These are phyloP conservation scores for Furcifer pardalis DNA, from an alignment of 2,797 vertebrate species.

Conservation along the genomic window DNA sequence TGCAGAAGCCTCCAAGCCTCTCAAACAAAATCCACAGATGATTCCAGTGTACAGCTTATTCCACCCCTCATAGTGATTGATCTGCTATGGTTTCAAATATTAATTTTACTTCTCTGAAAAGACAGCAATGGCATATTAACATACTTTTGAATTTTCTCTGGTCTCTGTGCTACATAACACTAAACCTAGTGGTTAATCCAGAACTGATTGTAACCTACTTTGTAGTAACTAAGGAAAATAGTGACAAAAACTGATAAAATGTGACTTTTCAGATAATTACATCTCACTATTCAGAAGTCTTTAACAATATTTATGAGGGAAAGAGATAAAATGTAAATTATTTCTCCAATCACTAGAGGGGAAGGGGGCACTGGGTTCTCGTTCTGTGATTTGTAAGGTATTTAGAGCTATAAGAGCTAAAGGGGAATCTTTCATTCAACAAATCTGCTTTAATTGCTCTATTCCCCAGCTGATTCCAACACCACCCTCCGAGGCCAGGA, in stretches of 20 bases:
- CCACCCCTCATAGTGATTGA: not conserved
- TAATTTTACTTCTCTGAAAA: not conserved
- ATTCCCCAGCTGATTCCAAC: too few relatives aligned
- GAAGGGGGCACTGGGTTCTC: not conserved
- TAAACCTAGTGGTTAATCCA: not conserved
- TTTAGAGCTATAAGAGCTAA: not conserved
- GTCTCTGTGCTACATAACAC: not conserved
- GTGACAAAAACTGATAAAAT: not conserved
- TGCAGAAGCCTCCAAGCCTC: not conserved
- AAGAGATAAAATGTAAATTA: accelerated
- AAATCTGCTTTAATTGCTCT: not conserved
- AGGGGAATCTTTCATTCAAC: not conserved
- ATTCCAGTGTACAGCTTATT: not conserved
- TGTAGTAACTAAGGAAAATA: not conserved
- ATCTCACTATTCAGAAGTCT: accelerated
- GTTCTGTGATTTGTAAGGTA: not conserved
- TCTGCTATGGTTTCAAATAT: too few relatives aligned
- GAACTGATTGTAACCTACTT: not conserved
- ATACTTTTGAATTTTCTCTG: not conserved
- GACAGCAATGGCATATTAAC: too few relatives aligned
- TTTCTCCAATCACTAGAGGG: too few relatives aligned
- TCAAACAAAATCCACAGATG: not conserved
- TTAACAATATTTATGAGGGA: accelerated
- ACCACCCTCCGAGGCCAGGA: too few relatives aligned
- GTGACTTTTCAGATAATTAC: accelerated